Evolutionary conservation across 2,113 vertebrate genomes (phyloP).

Genomic region (Osmerus mordax): DNA sequence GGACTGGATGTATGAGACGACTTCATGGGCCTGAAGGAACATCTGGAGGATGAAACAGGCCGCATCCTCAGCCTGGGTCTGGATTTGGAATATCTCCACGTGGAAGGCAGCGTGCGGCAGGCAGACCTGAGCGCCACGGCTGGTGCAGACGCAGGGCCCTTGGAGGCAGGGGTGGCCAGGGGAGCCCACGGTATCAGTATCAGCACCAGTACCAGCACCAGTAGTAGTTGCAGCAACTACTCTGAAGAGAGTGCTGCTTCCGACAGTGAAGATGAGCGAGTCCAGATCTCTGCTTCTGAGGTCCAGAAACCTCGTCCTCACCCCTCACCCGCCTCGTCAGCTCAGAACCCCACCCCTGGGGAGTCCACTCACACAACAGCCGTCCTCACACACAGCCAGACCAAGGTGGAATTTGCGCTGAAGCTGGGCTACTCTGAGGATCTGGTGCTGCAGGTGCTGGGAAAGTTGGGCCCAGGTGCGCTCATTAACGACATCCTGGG

Average conservation of each 20-base stretch:
- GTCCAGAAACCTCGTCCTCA: constrained; percentile 18
- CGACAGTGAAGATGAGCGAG: constrained; percentile 83
- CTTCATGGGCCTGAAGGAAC: constrained; percentile 99
- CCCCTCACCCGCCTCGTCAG: constrained; percentile 60
- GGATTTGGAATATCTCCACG: constrained; percentile 82
- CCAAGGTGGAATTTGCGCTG: constrained; percentile 94
- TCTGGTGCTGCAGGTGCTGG: constrained; percentile 88
- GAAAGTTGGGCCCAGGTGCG: constrained; percentile 89
- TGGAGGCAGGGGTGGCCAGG: constrained; percentile 1
- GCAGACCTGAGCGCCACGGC: not conserved
- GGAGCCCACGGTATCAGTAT: constrained; percentile 72
- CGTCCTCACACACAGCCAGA: constrained; percentile 81
- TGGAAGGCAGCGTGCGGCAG: constrained; percentile 76
- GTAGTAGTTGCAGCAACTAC: constrained; percentile 55
- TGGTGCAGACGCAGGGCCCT: not conserved
- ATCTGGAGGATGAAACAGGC: constrained; percentile 80
- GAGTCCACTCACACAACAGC: constrained; percentile 74
- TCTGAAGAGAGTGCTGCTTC: constrained; percentile 85
- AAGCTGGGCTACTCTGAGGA: constrained; percentile 95
- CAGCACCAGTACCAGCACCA: constrained; percentile 72
- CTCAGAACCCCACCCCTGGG: not conserved
- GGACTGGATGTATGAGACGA: constrained; percentile 84
- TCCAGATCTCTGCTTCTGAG: constrained; percentile 36
- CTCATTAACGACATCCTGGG: constrained; percentile 96
- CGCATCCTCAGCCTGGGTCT: constrained; percentile 77